phyloP scores from a whole-genome alignment of 2,797 vertebrate genomes.

The Neosilurus hyrtlii region DNA sequence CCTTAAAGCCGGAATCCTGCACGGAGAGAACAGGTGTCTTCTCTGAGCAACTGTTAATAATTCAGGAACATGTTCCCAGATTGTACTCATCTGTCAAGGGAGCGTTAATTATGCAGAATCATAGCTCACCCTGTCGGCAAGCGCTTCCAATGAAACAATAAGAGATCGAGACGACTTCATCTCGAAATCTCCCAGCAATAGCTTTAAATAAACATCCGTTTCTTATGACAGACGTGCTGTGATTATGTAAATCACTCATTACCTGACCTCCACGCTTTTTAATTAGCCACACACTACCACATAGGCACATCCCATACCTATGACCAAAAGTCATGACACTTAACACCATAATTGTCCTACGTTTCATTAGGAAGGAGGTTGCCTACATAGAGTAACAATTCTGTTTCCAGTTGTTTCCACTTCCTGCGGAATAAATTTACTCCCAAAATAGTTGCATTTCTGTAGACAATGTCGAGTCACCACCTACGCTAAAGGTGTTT shows the following conservation, averaged over 20 bases:
- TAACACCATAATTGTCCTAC: not conserved
- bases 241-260: slow-evolving; percentile 1
- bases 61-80: slow-evolving; percentile 38
- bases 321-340: not conserved
- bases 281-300: not conserved
- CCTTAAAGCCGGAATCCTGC: not conserved
- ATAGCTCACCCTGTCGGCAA: slow-evolving; percentile 21
- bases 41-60: slow-evolving; percentile 23
- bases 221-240: not conserved
- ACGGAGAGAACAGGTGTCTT: slow-evolving; percentile 28
- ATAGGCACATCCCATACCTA: not conserved
- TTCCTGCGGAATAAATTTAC: not conserved
- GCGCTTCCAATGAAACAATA: slow-evolving; percentile 15
- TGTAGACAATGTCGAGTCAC: not conserved
- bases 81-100: slow-evolving; percentile 15
- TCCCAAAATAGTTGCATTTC: not conserved
- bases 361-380: not conserved
- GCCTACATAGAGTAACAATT: not conserved
- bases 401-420: not conserved
- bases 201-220: not conserved
- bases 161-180: not conserved
- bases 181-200: not conserved
- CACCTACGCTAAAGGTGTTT: not conserved
- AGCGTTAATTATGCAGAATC: slow-evolving; percentile 41
- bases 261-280: not conserved